These are phyloP conservation scores for Mesocentrotus franciscanus DNA, from an alignment of 53 echinoderm and acorn worm species.

Conservation along the genomic window DNA sequence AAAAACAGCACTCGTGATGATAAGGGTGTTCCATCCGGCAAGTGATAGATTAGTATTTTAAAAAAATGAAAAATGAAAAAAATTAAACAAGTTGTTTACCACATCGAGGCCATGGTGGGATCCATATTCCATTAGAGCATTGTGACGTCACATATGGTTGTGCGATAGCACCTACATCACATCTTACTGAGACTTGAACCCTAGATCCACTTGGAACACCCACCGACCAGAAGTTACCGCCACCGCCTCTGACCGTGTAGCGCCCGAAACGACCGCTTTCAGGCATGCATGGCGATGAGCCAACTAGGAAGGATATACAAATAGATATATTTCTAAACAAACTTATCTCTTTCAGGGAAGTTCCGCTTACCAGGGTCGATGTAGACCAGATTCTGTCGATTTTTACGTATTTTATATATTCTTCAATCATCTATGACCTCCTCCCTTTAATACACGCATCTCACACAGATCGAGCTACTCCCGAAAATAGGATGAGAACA, in stretches of 20 bases:
- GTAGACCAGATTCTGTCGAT: too few species aligned
- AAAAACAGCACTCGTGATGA: too few species aligned
- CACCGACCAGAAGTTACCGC: neutral
- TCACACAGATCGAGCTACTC: too few species aligned
- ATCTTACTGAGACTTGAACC: neutral
- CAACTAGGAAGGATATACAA: neutral
- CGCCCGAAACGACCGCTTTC: neutral
- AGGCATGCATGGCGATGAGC: neutral
- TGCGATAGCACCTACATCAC: neutral
- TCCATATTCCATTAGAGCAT: neutral
- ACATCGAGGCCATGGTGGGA: neutral
- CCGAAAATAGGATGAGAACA: too few species aligned
- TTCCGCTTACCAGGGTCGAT: neutral
- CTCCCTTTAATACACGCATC: too few species aligned
- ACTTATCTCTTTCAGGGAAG: neutral
- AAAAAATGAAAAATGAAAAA: too few species aligned
- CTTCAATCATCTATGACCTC: too few species aligned
- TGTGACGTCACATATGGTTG: conserved; percentile 9
- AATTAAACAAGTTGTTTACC: too few species aligned
- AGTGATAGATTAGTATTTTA: too few species aligned
- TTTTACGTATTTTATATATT: too few species aligned
- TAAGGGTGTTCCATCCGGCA: too few species aligned
- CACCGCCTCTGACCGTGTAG: neutral
- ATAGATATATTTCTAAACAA: neutral
- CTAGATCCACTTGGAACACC: neutral